Conservation (phyloP, 2,113 vertebrate genomes). For the Poicephalus meyeri region DNA sequence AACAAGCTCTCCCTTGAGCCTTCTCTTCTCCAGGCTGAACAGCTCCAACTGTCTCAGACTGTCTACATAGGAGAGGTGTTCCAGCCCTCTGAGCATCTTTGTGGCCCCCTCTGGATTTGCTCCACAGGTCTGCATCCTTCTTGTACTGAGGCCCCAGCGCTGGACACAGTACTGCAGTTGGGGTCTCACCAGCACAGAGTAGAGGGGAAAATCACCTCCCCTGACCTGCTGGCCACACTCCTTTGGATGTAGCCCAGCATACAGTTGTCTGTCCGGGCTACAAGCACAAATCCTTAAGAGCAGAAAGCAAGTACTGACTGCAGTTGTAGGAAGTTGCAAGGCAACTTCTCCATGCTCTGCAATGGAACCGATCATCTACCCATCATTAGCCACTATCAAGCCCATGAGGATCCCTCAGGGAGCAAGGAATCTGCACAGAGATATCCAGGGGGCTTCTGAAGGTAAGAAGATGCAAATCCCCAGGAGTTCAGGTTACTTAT, state of each 20-base stretch:
- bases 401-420: not conserved
- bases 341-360: not conserved
- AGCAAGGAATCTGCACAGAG: not conserved
- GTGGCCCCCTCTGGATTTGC: rapidly evolving
- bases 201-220: not conserved
- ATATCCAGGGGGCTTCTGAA: not conserved
- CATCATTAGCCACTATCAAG: not conserved
- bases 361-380: rapidly evolving
- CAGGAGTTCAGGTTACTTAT: not conserved
- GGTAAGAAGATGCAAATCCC: not conserved
- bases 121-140: rapidly evolving
- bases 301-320: not conserved
- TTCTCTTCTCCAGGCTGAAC: not conserved
- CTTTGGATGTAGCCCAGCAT: not conserved
- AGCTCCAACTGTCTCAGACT: not conserved
- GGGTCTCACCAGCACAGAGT: not conserved
- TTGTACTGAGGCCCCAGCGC: not conserved
- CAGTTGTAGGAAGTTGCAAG: not conserved
- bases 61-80: rapidly evolving
- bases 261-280: rapidly evolving
- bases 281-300: rapidly evolving
- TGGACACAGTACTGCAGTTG: rapidly evolving
- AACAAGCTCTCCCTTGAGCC: not conserved
- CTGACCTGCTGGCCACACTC: rapidly evolving
- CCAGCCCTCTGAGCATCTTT: not conserved